Evolutionary conservation across 2,888 invertebrate genomes (phyloP).

Genomic region (Drosophila falleni): DNA sequence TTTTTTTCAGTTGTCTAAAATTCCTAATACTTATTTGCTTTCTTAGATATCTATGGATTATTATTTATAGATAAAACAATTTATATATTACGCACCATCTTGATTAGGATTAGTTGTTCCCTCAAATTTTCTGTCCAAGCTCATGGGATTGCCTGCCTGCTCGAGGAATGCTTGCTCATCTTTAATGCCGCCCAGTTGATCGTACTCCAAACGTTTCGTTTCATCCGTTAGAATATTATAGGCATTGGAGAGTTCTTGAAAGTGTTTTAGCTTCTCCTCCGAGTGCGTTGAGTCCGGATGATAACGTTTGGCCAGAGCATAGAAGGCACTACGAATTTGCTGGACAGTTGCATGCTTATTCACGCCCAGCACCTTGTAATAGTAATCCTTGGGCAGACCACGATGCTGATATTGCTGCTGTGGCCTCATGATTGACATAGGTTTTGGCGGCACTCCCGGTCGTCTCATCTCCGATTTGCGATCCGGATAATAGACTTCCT

Average conservation of each 20-base stretch:
- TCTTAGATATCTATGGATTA: not conserved
- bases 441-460: not conserved
- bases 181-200: constrained; percentile 74
- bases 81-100: constrained; percentile 54
- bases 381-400: constrained; percentile 77
- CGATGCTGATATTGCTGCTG: constrained; percentile 33
- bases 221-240: constrained; percentile 96
- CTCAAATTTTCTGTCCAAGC: constrained; percentile 46
- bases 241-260: constrained; percentile 98
- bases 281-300: constrained; percentile 82
- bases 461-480: constrained; percentile 72
- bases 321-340: constrained; percentile 83
- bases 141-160: constrained; percentile 69
- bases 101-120: constrained; percentile 9
- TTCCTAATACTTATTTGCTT: not conserved
- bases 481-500: constrained; percentile 78
- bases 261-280: constrained; percentile 75
- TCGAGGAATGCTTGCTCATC: constrained; percentile 74
- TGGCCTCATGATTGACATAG: constrained; percentile 18
- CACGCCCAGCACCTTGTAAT: constrained; percentile 82
- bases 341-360: constrained; percentile 67
- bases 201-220: constrained; percentile 89
- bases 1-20: no score
- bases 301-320: constrained; percentile 83
- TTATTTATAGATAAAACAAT: no score